phyloP scores from a whole-genome alignment of 2,888 invertebrate genomes.

The Thelaira solivaga region DNA sequence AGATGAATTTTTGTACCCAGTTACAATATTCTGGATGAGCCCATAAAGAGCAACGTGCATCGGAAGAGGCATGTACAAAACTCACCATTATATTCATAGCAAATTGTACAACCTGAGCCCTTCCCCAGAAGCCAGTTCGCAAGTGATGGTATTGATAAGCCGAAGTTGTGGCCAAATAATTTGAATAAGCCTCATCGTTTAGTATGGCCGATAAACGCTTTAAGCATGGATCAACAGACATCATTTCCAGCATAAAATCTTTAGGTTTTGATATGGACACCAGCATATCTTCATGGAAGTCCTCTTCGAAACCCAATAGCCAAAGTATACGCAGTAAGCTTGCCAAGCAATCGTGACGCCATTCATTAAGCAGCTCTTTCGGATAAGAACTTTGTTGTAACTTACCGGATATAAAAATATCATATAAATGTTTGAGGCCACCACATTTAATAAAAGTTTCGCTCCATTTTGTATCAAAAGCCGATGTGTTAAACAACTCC shows the following conservation, averaged over 20 bases:
- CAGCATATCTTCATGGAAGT: constrained; percentile 77
- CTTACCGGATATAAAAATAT: constrained; percentile 92
- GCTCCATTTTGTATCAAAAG: constrained; percentile 80
- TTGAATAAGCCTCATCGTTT: constrained; percentile 86
- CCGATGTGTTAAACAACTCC: constrained; percentile 36
- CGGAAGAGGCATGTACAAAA: constrained; percentile 92
- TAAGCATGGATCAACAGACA: constrained; percentile 90
- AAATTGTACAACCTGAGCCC: constrained; percentile 94
- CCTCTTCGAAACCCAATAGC: constrained; percentile 85
- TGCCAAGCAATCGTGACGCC: constrained; percentile 96
- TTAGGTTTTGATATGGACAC: constrained; percentile 83
- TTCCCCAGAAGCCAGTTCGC: constrained; percentile 94
- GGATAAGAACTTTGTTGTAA: constrained; percentile 88
- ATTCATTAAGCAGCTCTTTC: constrained; percentile 80
- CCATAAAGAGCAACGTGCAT: constrained; percentile 86
- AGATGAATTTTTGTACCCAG: constrained; percentile 90
- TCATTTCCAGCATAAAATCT: constrained; percentile 84
- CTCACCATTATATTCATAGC: constrained; percentile 94
- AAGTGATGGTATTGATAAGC: constrained; percentile 85
- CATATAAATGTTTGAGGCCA: constrained; percentile 90
- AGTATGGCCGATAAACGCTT: constrained; percentile 90
- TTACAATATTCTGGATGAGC: constrained; percentile 84
- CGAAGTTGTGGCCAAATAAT: constrained; percentile 72
- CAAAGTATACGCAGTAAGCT: constrained; percentile 90
- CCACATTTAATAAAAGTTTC: constrained; percentile 90